Conservation (phyloP, 2,888 invertebrate species). For the Drosophila flavopinicola region DNA sequence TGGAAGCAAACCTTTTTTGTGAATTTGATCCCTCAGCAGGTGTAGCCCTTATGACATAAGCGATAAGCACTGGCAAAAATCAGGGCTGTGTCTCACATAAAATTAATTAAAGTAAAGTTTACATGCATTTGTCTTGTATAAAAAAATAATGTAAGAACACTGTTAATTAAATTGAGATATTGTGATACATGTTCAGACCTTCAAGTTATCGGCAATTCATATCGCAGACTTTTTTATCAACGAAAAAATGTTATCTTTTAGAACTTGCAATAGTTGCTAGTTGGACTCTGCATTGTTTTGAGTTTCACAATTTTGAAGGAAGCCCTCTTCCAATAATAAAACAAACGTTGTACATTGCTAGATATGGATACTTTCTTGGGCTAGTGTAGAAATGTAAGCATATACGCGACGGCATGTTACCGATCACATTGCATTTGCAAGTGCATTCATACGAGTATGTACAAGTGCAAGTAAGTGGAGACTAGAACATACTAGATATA, state of each 20-base stretch:
- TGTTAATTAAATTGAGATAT: neutral
- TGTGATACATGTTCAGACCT: neutral
- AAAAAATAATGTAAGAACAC: neutral
- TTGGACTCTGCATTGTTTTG: neutral
- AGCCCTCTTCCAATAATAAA: neutral
- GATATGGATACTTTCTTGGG: conserved; percentile 14
- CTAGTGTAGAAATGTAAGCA: conserved; percentile 34
- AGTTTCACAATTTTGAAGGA: neutral
- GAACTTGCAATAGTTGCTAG: too few species aligned
- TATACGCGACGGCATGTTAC: conserved; percentile 28
- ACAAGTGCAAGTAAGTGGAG: conserved; percentile 14
- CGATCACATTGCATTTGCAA: conserved; percentile 16
- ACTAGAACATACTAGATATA: conserved; percentile 20
- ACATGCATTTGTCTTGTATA: too few species aligned
- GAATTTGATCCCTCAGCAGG: conserved; percentile 11
- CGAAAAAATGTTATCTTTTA: conserved; percentile 9
- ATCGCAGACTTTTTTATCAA: conserved; percentile 7
- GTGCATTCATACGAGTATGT: conserved; percentile 6
- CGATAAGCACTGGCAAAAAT: neutral
- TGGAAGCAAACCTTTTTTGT: conserved; percentile 8
- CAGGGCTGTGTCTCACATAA: neutral
- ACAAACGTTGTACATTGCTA: neutral
- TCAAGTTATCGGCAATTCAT: neutral
- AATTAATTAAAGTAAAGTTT: too few species aligned
- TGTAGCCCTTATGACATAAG: neutral